Base-by-base conservation (phyloP, 2,888 invertebrate genomes). In the Galerucella calmariensis region DNA sequence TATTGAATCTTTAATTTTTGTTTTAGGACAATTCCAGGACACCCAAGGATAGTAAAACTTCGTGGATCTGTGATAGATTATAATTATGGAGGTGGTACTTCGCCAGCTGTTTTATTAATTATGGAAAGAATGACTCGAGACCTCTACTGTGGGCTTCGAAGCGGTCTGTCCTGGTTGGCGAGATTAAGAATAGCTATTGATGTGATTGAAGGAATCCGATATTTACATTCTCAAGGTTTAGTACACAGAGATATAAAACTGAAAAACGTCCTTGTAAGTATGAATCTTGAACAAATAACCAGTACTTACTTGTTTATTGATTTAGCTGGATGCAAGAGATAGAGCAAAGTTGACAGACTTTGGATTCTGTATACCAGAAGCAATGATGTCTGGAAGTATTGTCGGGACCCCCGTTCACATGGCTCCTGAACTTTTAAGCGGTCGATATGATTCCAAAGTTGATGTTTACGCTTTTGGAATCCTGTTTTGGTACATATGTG, bases 381-480 rank as follows among this genome's bases (percentile, higher is more conserved):
- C 96, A 1, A 95, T 96, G 90, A 94, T 97, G 91, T 95, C 94
- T 0, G 96, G 96, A 51, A 95, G 95, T 77, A 92, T 96, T 76
- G 96, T 96, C 35, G 96, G 94, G 63, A 94, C 94, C 4, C 97
- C 96, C 0, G 94, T 95, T 74, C 96, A 97, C 86, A 96, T 97
- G 96, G 96, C 96, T 12, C 97, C 97, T 0, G 96, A 97, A 86
- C 89, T 97, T 68, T 90, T 96, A 75, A 92, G 91, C 14, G 95
- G 95, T 0, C 91, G 92, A 77, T 96, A 96, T 83, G 94, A 95
- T 84, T 93, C 92, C 76, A 92, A 92, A 75, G 96, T 97, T 10
- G 96, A 97, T 83, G 94, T 96, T 0, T 97, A 96, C 84, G 96
- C 96, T 0, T 96, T 97, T 85, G 96, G 96, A 6, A 94, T 97